phyloP scores from a whole-genome alignment of 2,888 invertebrate genomes.

The Idaea dimidiata region DNA sequence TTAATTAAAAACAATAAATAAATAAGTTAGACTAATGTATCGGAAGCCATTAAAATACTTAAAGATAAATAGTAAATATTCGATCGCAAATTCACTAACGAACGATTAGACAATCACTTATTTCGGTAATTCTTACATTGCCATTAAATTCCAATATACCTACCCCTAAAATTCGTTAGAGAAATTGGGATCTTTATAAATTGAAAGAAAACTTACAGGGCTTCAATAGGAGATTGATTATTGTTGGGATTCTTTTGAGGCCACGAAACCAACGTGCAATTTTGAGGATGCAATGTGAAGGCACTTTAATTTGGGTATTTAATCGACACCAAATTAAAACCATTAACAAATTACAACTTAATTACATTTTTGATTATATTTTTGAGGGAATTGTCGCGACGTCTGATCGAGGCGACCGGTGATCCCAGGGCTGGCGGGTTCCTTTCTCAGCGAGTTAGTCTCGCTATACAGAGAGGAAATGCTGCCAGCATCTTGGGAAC shows the following conservation, averaged over 20 bases:
- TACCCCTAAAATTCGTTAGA: constrained; percentile 10
- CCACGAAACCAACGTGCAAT: constrained; percentile 37
- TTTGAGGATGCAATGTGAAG: constrained; percentile 58
- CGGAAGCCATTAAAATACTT: constrained; percentile 55
- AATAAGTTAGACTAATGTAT: constrained; percentile 49
- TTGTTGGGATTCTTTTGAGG: neutral
- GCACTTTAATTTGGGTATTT: constrained; percentile 64
- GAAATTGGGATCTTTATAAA: constrained; percentile 9
- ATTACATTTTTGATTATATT: no score
- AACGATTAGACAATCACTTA: constrained; percentile 12
- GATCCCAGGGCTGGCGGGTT: no score
- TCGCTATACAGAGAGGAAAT: no score
- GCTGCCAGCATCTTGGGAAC: no score
- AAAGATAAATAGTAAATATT: constrained; percentile 2
- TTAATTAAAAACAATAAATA: constrained; percentile 38
- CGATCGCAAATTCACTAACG: neutral
- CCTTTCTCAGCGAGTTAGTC: no score
- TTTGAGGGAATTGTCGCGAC: no score
- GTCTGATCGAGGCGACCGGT: no score
- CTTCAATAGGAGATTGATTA: neutral
- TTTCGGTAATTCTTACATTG: neutral
- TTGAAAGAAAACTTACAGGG: constrained; percentile 1
- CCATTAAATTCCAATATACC: neutral
- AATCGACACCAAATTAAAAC: constrained; percentile 12
- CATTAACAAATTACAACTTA: constrained; percentile 3